Base-by-base conservation (phyloP, 2,113 vertebrate genomes). In the Leiothrix lutea region DNA sequence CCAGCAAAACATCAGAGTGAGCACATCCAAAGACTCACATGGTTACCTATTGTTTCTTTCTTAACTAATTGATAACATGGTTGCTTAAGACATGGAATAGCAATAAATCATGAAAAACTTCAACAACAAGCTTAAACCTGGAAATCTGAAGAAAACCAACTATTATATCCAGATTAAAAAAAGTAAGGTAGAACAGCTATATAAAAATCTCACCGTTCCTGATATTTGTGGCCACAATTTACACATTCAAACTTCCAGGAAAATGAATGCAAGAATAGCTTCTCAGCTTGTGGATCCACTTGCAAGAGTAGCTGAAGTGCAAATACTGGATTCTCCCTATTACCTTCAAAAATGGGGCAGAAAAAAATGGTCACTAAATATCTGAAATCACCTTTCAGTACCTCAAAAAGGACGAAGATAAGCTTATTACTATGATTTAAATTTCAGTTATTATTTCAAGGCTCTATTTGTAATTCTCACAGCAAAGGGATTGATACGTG, bases 241-340 rank as follows among this genome's bases (percentile, higher is more conserved):
- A 91, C 91, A 96, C 99, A 99, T 83, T 97, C 95, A 95, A 99
- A 99, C 67, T 98, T 97, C 99, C 99, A 99, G 5, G 94, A 97
- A 96, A 98, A 99, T 3, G 98, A 97, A 21, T 98, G 97, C 56
- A 98, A 92, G 92, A 99, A 99, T 7, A 99, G 94, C n/a, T 96
- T 94, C 94, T 99, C 98, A 47, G 96, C 91, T 71, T 96, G 96
- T 1, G 97, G 94, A 94, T 99, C 99, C 60, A 94, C 85, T 31
- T 56, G 31, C 11, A 99, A 97, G 26, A 99, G 98, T 19, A 98
- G 94, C 12, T 99, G 99, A 93, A 99, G 88, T 12, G 99, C 99
- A 92, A 99, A 99, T 12, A 99, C 98, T 0, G 99, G 99, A 31
- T 98, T 99, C 74, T 99, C 99, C 85, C 80, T 79, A 45, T 98